phyloP scores from a whole-genome alignment of 2,888 invertebrate genomes.

The Lasius fuliginosus region DNA sequence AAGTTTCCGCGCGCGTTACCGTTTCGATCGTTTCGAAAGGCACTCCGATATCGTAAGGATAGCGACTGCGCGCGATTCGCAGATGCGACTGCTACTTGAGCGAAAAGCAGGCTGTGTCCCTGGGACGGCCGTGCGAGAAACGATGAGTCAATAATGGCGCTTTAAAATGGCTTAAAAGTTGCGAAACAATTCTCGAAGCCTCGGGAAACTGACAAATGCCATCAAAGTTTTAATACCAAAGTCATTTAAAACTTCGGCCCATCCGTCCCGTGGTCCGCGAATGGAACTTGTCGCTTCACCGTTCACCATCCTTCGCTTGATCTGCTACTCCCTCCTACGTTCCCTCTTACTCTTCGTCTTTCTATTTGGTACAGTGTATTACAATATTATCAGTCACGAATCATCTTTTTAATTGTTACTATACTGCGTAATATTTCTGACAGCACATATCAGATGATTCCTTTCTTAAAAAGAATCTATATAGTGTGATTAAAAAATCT shows the following conservation, averaged over 20 bases:
- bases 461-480: background rate
- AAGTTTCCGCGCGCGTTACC: slow-evolving; percentile 2
- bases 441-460: background rate
- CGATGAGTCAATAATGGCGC: slow-evolving; percentile 77
- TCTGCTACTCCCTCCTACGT: slow-evolving; percentile 39
- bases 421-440: background rate
- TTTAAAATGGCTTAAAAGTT: slow-evolving; percentile 82
- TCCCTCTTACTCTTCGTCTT: slow-evolving; percentile 26
- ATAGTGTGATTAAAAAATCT: background rate
- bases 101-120: slow-evolving; percentile 15
- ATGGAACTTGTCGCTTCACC: slow-evolving; percentile 74
- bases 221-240: slow-evolving; percentile 85
- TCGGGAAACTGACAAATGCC: slow-evolving; percentile 82
- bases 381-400: background rate
- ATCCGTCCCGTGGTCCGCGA: slow-evolving; percentile 79
- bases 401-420: background rate
- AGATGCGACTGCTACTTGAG: slow-evolving; percentile 39
- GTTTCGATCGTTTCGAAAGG: background rate
- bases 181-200: slow-evolving; percentile 81
- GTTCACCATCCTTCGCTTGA: slow-evolving; percentile 43
- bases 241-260: slow-evolving; percentile 83
- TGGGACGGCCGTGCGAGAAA: slow-evolving; percentile 48
- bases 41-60: background rate
- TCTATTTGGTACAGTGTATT: slow-evolving; percentile 37
- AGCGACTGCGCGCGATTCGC: slow-evolving; percentile 10